Evolutionary conservation across 1,140 invertebrate species (phyloP).

Genomic region (Pantala flavescens): DNA sequence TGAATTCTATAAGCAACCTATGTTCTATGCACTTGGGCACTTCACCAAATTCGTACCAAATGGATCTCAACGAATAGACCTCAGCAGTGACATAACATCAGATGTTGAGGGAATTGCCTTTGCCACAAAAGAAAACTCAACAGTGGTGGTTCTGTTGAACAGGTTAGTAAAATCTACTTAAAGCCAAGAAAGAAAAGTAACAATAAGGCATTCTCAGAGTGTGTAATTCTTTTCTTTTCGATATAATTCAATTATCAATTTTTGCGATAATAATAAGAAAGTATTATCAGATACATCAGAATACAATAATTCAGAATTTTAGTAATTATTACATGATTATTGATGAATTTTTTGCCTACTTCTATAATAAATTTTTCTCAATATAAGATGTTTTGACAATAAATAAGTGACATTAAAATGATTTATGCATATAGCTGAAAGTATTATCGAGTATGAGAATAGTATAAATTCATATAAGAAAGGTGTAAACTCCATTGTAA

Average conservation of each 20-base stretch:
- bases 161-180: slow-evolving; percentile 37
- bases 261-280: neutral
- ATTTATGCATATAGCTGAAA: no score
- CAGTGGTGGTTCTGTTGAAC: slow-evolving; percentile 53
- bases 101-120: slow-evolving; percentile 41
- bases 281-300: neutral
- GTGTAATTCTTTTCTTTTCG: neutral
- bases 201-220: neutral
- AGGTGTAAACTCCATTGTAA: no score
- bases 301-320: neutral
- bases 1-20: slow-evolving; percentile 82
- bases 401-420: no score
- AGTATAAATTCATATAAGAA: no score
- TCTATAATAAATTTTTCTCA: no score
- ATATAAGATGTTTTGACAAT: no score
- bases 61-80: slow-evolving; percentile 42
- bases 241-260: neutral
- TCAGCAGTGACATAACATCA: slow-evolving; percentile 10
- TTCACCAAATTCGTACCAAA: slow-evolving; percentile 72
- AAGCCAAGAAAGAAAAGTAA: neutral
- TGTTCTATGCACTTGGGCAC: slow-evolving; percentile 78
- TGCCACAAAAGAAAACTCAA: slow-evolving; percentile 40
- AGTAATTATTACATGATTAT: neutral
- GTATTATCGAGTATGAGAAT: no score
- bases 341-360: no score